phyloP scores from a whole-genome alignment of 2,888 invertebrate genomes.

The Trachelus tabidus region DNA sequence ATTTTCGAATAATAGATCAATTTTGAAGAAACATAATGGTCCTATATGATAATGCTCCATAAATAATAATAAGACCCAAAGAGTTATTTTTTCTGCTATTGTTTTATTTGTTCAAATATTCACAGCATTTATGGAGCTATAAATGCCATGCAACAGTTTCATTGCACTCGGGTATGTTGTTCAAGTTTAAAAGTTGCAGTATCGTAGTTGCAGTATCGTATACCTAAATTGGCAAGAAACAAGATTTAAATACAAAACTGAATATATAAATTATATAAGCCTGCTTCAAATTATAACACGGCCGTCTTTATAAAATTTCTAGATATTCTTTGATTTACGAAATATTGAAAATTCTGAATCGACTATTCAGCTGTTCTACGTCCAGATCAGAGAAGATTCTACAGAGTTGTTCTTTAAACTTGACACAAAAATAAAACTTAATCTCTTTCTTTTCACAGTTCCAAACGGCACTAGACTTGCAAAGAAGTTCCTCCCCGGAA shows the following conservation, averaged over 20 bases:
- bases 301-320: no score
- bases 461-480: background rate
- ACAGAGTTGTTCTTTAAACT: background rate
- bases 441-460: background rate
- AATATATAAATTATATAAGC: background rate
- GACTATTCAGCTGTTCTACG: background rate
- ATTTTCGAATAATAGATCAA: background rate
- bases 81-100: background rate
- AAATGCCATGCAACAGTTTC: background rate
- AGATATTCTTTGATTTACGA: background rate
- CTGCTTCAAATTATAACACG: no score
- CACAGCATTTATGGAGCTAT: background rate
- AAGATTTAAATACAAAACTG: background rate
- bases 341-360: background rate
- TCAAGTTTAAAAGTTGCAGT: background rate
- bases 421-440: background rate
- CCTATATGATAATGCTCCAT: no score
- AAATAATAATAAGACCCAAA: background rate
- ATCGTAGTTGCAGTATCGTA: background rate
- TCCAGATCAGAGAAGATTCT: background rate
- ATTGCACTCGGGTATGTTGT: background rate
- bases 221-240: background rate
- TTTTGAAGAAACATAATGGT: background rate
- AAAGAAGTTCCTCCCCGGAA: constrained; percentile 37
- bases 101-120: background rate